Base-by-base conservation (phyloP, 2,113 vertebrate genomes). In the Mesoclemmys tuberculata region DNA sequence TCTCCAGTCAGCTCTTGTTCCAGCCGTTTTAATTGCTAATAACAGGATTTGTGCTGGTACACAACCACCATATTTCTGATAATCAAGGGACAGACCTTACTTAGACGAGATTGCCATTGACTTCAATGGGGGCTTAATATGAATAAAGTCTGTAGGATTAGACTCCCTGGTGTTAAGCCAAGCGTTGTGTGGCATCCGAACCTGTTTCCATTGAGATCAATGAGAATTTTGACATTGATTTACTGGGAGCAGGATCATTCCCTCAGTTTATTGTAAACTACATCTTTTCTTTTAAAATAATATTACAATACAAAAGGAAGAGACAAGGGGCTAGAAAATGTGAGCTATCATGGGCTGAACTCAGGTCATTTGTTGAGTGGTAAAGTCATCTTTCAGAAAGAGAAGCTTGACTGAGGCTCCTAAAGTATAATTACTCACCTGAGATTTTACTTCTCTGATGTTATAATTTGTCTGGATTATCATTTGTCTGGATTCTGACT, bases 91-190 rank as follows among this genome's bases (percentile, higher is more conserved):
- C 18, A 21, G 8, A n/a, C 9, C 18, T 8, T 68, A 68, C 18
- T 96, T 95, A 90, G 0, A 22, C 29, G 48, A 89, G 80, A 93
- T 96, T 91, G 82, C 58, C 84, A 56, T 79, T 82, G 94, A 81
- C 92, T 91, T 94, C 88, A 91, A 24, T 0, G 2, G 56, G 64
- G 77, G 80, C 90, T 94, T 93, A 94, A 90, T 90, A 88, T 93
- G 92, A 94, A 92, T 77, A 49, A 95, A 93, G 29, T 89, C 84
- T 84, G 82, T 24, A 86, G 77, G 84, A 93, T 89, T 93, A 94
- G 3, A 44, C 89, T 96, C 64, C 71, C 87, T 90, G 86, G 87
- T 84, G 77, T 89, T 94, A 22, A 16, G 38, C 64, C 38, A 68
- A 68, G 44, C 93, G 92, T 93, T 86, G 89, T 56, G 75, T 85